Conservation (phyloP, 2,797 vertebrate species). For the Masticophis lateralis region DNA sequence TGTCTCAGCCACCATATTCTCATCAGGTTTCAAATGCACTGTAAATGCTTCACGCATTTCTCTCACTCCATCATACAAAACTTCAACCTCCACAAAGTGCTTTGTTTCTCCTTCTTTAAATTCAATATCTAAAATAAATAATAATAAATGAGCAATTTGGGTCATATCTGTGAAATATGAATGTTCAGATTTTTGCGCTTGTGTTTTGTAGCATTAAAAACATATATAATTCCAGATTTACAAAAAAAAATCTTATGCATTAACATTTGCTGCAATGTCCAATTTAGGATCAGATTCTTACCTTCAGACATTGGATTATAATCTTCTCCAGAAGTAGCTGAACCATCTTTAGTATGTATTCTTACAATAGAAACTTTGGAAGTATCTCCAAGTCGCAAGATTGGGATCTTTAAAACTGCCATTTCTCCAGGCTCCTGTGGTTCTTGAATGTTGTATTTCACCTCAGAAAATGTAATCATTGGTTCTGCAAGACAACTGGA, state of each 20-base stretch:
- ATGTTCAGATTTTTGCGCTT: background rate
- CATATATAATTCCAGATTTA: background rate
- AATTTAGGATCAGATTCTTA: slow-evolving; percentile 47
- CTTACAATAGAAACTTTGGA: slow-evolving; percentile 84
- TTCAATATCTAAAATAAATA: slow-evolving; percentile 74
- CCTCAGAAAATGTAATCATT: slow-evolving; percentile 84
- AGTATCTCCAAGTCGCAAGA: slow-evolving; percentile 78
- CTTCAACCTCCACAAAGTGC: slow-evolving; percentile 82
- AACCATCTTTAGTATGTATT: slow-evolving; percentile 86
- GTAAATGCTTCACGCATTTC: slow-evolving; percentile 88
- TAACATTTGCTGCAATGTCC: background rate
- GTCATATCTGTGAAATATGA: background rate
- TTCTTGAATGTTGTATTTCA: slow-evolving; percentile 83
- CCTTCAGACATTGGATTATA: slow-evolving; percentile 86
- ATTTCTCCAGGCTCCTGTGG: slow-evolving; percentile 77
- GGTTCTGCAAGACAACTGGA: slow-evolving; percentile 69
- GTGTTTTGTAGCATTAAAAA: background rate
- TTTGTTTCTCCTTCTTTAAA: slow-evolving; percentile 83
- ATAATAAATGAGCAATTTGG: background rate
- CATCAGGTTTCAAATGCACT: slow-evolving; percentile 85
- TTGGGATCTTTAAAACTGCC: slow-evolving; percentile 77
- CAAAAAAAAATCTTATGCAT: background rate
- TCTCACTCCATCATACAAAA: slow-evolving; percentile 81
- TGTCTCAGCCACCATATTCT: slow-evolving; percentile 86
- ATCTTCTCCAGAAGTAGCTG: slow-evolving; percentile 85